These are phyloP conservation scores for Pangasianodon hypophthalmus DNA, from an alignment of 2,113 vertebrate species.

Conservation along the genomic window DNA sequence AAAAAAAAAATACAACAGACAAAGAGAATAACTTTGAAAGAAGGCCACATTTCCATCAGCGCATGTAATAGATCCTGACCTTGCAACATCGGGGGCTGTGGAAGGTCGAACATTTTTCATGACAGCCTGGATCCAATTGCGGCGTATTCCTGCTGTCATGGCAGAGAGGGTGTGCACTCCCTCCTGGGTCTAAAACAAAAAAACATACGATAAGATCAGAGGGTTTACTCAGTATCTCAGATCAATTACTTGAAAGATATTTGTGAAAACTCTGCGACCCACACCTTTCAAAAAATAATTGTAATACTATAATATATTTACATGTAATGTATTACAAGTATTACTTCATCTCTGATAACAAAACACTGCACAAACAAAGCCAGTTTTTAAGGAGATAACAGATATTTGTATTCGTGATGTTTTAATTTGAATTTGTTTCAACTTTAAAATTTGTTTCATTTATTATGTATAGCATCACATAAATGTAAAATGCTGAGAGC, in stretches of 20 bases:
- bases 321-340: too few species aligned
- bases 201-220: not conserved
- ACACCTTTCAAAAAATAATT: not conserved
- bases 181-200: slow-evolving; percentile 72
- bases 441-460: not conserved
- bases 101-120: slow-evolving; percentile 80
- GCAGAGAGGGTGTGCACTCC: slow-evolving; percentile 77
- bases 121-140: slow-evolving; percentile 82
- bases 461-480: not conserved
- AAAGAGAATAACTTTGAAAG: not conserved
- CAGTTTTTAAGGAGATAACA: not conserved
- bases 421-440: not conserved
- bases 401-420: not conserved
- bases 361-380: not conserved
- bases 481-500: not conserved
- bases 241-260: not conserved
- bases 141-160: slow-evolving; percentile 80
- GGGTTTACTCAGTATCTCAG: not conserved
- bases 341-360: not conserved
- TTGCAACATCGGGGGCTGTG: slow-evolving; percentile 78
- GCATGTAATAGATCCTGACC: slow-evolving; percentile 60
- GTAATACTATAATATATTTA: not conserved
- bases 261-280: not conserved
- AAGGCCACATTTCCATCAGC: not conserved
- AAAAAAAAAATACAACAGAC: not conserved